These are phyloP conservation scores for Oreochromis grahami DNA, from an alignment of 2,797 vertebrate genomes.

Conservation along the genomic window DNA sequence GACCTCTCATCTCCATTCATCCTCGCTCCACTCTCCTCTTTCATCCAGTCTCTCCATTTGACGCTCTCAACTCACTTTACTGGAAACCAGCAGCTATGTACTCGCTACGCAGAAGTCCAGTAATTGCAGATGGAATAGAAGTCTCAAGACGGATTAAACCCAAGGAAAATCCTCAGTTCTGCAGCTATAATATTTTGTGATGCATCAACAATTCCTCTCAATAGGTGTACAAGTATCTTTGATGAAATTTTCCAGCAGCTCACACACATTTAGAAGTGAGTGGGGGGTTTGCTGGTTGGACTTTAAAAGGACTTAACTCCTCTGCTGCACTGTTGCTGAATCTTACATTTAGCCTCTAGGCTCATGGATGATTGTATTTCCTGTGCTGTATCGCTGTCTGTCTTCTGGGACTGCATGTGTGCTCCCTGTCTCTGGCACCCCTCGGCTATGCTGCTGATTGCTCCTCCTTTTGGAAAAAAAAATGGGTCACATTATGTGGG, in stretches of 20 bases:
- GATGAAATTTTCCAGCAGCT: constrained; percentile 36
- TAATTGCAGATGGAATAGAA: not conserved
- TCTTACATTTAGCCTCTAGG: constrained; percentile 65
- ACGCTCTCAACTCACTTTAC: not conserved
- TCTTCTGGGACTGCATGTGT: constrained; percentile 61
- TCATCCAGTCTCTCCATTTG: constrained; percentile 36
- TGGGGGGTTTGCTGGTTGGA: constrained; percentile 29
- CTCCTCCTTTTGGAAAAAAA: constrained; percentile 50
- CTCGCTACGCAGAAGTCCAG: not conserved
- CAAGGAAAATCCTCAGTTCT: not conserved
- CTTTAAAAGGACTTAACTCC: constrained; percentile 49
- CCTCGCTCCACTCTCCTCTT: constrained; percentile 31
- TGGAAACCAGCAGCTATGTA: constrained; percentile 36
- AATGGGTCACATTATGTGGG: constrained; percentile 71
- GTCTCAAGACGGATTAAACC: not conserved
- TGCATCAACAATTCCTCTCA: constrained; percentile 10
- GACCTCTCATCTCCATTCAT: constrained; percentile 56
- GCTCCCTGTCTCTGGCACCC: constrained; percentile 54
- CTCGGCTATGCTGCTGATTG: constrained; percentile 57
- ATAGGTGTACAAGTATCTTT: constrained; percentile 29
- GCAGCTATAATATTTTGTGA: not conserved
- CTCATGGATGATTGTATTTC: constrained; percentile 72
- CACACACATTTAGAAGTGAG: constrained; percentile 16
- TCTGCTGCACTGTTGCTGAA: constrained; percentile 39
- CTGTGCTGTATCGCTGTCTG: constrained; percentile 61